Evolutionary conservation across 1,140 invertebrate genomes (phyloP).

Genomic region (Euura lappo): DNA sequence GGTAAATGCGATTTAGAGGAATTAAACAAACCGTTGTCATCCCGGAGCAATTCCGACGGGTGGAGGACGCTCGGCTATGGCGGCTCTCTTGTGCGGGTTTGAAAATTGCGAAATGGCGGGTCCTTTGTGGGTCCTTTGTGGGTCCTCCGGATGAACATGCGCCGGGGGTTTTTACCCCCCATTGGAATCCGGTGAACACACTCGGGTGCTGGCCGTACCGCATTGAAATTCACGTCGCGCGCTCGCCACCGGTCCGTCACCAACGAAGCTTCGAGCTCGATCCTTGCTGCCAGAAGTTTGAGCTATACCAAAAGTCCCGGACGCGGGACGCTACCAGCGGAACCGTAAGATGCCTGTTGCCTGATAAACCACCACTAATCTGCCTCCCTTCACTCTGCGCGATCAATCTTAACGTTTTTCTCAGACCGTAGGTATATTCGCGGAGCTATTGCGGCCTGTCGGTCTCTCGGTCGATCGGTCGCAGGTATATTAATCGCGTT

Average conservation of each 20-base stretch:
- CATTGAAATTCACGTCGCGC: slow-evolving; percentile 53
- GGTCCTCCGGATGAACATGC: slow-evolving; percentile 30
- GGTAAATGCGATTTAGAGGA: background rate
- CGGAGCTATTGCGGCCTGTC: background rate
- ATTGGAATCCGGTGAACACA: slow-evolving; percentile 49
- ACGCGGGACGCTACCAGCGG: background rate
- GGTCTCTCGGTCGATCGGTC: background rate
- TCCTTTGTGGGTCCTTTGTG: slow-evolving; percentile 38
- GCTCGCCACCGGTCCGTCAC: slow-evolving; percentile 38
- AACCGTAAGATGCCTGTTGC: slow-evolving; percentile 16
- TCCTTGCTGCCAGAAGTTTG: background rate
- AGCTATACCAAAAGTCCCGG: slow-evolving; percentile 3
- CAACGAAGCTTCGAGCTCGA: slow-evolving; percentile 7
- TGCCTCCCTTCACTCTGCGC: slow-evolving; percentile 20
- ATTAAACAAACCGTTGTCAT: slow-evolving; percentile 2
- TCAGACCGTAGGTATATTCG: background rate
- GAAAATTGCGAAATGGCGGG: slow-evolving; percentile 37
- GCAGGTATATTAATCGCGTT: slow-evolving; percentile 5
- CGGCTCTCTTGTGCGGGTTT: slow-evolving; percentile 5
- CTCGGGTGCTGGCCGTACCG: slow-evolving; percentile 39
- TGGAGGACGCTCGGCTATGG: background rate
- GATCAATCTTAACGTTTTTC: slow-evolving; percentile 43
- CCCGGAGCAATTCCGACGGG: background rate
- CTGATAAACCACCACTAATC: slow-evolving; percentile 51
- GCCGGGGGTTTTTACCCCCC: slow-evolving; percentile 46